A percentile compares a stretch with the other conserved stretches of the same genome.
These are phyloP conservation scores for Trypoxylon attenuatum DNA, from an alignment of 2,888 invertebrate species.

Conservation along the genomic window DNA sequence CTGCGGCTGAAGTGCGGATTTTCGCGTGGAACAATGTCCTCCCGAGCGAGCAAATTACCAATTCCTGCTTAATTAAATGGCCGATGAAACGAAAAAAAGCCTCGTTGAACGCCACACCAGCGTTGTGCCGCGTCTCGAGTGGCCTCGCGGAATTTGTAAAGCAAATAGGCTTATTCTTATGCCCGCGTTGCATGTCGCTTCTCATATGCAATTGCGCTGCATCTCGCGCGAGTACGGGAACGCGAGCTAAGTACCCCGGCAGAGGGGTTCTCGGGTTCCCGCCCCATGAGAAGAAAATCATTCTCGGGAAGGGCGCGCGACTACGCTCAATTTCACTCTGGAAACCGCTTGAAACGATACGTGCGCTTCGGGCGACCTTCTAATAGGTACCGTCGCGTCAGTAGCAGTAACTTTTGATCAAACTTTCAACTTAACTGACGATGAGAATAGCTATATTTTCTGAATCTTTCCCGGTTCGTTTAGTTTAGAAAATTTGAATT, in stretches of 20 bases:
- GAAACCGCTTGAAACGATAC: background rate
- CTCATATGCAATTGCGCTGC: constrained; percentile 50
- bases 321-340: constrained; percentile 19
- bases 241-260: constrained; percentile 22
- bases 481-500: too few relatives aligned
- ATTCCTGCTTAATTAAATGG: constrained; percentile 66
- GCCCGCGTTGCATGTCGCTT: constrained; percentile 51
- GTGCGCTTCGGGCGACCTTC: background rate
- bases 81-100: constrained; percentile 53
- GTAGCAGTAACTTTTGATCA: background rate
- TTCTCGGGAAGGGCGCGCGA: constrained; percentile 26
- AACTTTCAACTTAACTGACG: too few relatives aligned
- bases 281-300: constrained; percentile 27
- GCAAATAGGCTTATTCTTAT: constrained; percentile 64
- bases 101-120: constrained; percentile 43
- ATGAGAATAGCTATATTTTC: too few relatives aligned
- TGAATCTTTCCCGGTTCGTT: too few relatives aligned
- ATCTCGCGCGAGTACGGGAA: constrained; percentile 26
- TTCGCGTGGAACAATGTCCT: constrained; percentile 39
- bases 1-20: constrained; percentile 41
- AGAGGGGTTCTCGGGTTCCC: constrained; percentile 8
- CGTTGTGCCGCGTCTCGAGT: constrained; percentile 44
- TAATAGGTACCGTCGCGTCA: background rate
- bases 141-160: constrained; percentile 58
- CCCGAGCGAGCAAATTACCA: constrained; percentile 58